phyloP scores from a whole-genome alignment of 2,797 vertebrate genomes.

The Apogon hyalosoma region DNA sequence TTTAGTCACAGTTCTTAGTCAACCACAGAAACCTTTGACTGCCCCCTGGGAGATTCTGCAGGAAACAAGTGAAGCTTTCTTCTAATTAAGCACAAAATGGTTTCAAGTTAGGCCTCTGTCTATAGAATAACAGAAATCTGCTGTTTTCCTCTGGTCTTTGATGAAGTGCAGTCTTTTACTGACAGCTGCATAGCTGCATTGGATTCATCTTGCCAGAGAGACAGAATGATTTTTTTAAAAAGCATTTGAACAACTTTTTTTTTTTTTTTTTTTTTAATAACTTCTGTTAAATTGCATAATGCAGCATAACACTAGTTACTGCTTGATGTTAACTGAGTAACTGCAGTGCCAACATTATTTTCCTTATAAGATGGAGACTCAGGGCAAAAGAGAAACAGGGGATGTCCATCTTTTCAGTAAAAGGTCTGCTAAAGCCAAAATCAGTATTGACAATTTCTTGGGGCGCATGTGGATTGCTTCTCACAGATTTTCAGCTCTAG shows the following conservation, averaged over 20 bases:
- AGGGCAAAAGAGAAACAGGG: conserved; percentile 30
- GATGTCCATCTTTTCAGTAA: conserved; percentile 36
- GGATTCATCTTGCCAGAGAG: conserved; percentile 27
- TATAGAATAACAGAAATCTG: conserved; percentile 44
- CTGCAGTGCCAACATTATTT: conserved; percentile 44
- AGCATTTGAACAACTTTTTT: conserved; percentile 15
- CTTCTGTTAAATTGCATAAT: conserved; percentile 25
- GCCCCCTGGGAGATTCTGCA: conserved; percentile 43
- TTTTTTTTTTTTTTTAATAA: conserved; percentile 31
- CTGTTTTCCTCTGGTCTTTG: conserved; percentile 38
- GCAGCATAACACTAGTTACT: conserved; percentile 15
- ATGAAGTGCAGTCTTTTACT: conserved; percentile 32
- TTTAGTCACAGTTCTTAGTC: conserved; percentile 57
- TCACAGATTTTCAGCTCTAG: conserved; percentile 1
- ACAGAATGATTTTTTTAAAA: conserved; percentile 27
- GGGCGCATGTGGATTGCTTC: conserved; percentile 17
- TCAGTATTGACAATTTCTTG: conserved; percentile 20
- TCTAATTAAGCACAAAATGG: conserved; percentile 55
- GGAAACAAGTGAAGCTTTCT: conserved; percentile 59
- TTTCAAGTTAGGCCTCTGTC: conserved; percentile 36
- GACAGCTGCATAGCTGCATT: conserved; percentile 10
- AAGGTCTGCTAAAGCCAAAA: conserved; percentile 23
- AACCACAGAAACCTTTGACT: conserved; percentile 42
- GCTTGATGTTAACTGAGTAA: conserved; percentile 44
- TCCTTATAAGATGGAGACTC: conserved; percentile 42